Evolutionary conservation across 2,113 vertebrate genomes (phyloP).

Genomic region (Salvelinus fontinalis): DNA sequence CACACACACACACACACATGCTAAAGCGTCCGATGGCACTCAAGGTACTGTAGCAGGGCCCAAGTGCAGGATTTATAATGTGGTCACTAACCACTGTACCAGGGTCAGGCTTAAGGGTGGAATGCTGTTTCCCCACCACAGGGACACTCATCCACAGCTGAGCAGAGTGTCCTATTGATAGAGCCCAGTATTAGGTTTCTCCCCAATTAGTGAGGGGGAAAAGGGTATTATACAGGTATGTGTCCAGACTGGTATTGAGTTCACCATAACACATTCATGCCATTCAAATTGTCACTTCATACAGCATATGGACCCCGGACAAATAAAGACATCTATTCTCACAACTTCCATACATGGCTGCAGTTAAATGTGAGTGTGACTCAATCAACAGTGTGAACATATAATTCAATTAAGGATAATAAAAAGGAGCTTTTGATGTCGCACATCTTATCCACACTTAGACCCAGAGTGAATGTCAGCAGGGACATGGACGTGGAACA

Average conservation of each 20-base stretch:
- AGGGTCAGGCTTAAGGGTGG: conserved; percentile 54
- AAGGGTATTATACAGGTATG: conserved; percentile 18
- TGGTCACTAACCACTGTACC: conserved; percentile 58
- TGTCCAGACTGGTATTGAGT: background rate
- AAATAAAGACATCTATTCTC: background rate
- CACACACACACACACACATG: background rate
- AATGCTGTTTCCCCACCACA: conserved; percentile 59
- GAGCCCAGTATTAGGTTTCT: conserved; percentile 52
- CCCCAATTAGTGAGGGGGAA: conserved; percentile 55
- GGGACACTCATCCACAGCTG: conserved; percentile 28
- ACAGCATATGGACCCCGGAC: background rate
- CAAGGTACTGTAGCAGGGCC: conserved; percentile 11
- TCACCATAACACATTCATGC: background rate
- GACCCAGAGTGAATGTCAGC: background rate
- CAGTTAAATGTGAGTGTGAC: background rate
- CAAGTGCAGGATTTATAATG: conserved; percentile 38
- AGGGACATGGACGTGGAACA: background rate
- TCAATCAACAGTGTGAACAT: conserved; percentile 11
- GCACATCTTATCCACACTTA: background rate
- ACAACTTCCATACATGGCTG: background rate
- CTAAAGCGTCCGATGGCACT: conserved; percentile 24
- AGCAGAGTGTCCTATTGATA: conserved; percentile 48
- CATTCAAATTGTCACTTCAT: background rate
- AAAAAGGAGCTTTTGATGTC: conserved; percentile 5
- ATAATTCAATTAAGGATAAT: conserved; percentile 5